A percentile compares a stretch with the other conserved stretches of the same genome.
Evolutionary conservation across 1,140 invertebrate genomes (phyloP).

Genomic region (fruit fly (Drosophila melanogaster)): Release_6_plus_ISO1_MT NT_033777.3:4896001-4896500

Average conservation of each 20-base stretch:
- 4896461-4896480: constrained; percentile 55
- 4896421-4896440: constrained; percentile 21
- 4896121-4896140: constrained; percentile 63
- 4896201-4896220: no score
- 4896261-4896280: no score
- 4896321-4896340: no score
- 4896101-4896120: constrained; percentile 78
- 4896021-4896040: constrained; percentile 5
- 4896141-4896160: constrained; percentile 23
- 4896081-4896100: constrained; percentile 71
- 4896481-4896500: constrained; percentile 59
- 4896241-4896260: no score
- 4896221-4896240: no score
- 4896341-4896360: no score
- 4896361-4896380: no score
- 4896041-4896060: constrained; percentile 71
- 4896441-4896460: constrained; percentile 36
- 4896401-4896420: constrained; percentile 9
- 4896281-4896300: no score
- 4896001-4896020: constrained; percentile 45
- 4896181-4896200: neutral
- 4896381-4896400: no score
- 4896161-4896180: constrained; percentile 13
- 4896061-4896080: constrained; percentile 79
- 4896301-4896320: no score